Conservation (phyloP, 2,888 invertebrate genomes). For the Agrenia bidenticulata region DNA sequence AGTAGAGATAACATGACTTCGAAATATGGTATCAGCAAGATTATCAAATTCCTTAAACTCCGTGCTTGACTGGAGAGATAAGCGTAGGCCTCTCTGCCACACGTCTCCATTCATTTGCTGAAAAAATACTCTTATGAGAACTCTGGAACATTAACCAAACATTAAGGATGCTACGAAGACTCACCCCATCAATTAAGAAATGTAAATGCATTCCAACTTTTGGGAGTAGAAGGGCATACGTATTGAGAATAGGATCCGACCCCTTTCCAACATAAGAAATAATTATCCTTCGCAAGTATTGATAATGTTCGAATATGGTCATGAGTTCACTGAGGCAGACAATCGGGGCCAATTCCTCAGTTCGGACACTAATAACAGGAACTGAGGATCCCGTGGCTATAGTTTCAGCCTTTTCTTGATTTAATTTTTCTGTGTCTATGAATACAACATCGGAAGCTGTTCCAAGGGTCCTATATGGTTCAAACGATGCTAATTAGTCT, state of each 20-base stretch:
- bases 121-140: too few species aligned
- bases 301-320: slow-evolving; percentile 45
- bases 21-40: slow-evolving; percentile 31
- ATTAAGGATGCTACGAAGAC: neutral
- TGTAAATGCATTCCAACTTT: slow-evolving; percentile 44
- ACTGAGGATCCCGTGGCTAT: slow-evolving; percentile 38
- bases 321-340: slow-evolving; percentile 41
- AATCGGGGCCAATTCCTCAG: slow-evolving; percentile 28
- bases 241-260: slow-evolving; percentile 36
- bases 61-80: slow-evolving; percentile 31
- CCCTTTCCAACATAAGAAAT: slow-evolving; percentile 40
- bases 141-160: too few species aligned
- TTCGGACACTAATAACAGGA: slow-evolving; percentile 38
- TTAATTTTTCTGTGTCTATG: slow-evolving; percentile 35
- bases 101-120: slow-evolving; percentile 19
- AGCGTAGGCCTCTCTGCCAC: slow-evolving; percentile 32
- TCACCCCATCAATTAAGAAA: slow-evolving; percentile 27
- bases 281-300: slow-evolving; percentile 36
- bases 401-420: slow-evolving; percentile 19
- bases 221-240: slow-evolving; percentile 43
- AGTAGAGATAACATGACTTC: slow-evolving; percentile 41
- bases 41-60: slow-evolving; percentile 41
- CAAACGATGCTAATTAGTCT: too few species aligned
- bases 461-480: slow-evolving; percentile 31
- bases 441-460: slow-evolving; percentile 34